Percentiles rank a stretch among this genome's conserved stretches.
Conservation (phyloP, 2,797 vertebrate species). For the Clarias fuscus region DNA sequence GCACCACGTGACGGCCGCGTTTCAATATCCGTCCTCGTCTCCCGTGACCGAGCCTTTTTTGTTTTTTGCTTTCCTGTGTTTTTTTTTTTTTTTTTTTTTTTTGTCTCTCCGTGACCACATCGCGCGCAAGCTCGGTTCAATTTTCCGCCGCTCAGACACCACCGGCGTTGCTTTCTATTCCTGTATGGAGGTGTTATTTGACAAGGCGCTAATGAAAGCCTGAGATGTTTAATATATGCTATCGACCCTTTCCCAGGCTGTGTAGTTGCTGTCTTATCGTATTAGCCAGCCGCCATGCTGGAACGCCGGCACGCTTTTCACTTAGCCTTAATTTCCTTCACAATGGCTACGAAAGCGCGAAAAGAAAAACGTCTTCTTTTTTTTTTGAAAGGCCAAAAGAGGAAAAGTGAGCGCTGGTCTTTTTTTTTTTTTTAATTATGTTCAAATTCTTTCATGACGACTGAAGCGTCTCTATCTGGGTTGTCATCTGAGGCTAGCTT, state of each 20-base stretch:
- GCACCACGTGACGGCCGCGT: not conserved
- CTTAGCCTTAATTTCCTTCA: slow-evolving; percentile 72
- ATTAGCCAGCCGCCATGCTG: slow-evolving; percentile 62
- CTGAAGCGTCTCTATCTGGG: slow-evolving; percentile 60
- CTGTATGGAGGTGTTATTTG: slow-evolving; percentile 67
- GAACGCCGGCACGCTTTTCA: slow-evolving; percentile 69
- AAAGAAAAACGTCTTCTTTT: slow-evolving; percentile 63
- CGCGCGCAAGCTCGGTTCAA: not conserved
- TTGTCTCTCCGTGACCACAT: not conserved
- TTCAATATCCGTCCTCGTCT: slow-evolving; percentile 13
- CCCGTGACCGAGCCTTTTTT: not conserved
- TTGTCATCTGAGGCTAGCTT: slow-evolving; percentile 52
- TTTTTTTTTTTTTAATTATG: slow-evolving; percentile 48
- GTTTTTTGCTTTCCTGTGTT: too few species aligned
- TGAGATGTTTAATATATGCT: slow-evolving; percentile 75
- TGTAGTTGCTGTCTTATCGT: slow-evolving; percentile 73
- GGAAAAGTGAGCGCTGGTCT: slow-evolving; percentile 46
- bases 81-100: too few species aligned
- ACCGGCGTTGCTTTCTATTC: slow-evolving; percentile 62
- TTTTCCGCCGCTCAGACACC: slow-evolving; percentile 58
- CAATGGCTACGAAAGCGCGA: slow-evolving; percentile 66
- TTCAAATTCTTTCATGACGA: slow-evolving; percentile 68
- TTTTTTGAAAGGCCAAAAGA: slow-evolving; percentile 44
- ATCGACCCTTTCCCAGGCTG: slow-evolving; percentile 72
- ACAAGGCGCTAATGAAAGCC: slow-evolving; percentile 62